Evolutionary conservation across 2,797 vertebrate genomes (phyloP).

Genomic region (Lepilemur septentrionalis): DNA sequence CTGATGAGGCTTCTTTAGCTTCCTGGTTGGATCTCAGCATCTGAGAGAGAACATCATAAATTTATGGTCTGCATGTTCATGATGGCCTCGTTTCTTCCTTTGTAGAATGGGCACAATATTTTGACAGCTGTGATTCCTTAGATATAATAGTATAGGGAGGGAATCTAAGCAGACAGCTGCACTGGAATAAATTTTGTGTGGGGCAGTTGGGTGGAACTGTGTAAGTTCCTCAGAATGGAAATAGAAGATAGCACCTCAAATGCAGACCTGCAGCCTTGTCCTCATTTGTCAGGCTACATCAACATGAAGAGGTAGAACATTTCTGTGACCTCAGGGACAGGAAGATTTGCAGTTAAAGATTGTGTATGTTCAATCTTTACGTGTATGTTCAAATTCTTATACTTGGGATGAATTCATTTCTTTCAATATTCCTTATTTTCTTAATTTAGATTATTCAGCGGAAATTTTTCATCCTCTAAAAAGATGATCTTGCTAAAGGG

Average conservation of each 20-base stretch:
- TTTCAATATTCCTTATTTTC: background rate
- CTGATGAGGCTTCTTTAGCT: background rate
- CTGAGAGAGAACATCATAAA: background rate
- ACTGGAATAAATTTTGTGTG: background rate
- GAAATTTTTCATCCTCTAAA: background rate
- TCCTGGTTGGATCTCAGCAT: background rate
- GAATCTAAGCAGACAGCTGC: background rate
- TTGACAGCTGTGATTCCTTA: background rate
- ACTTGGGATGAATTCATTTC: background rate
- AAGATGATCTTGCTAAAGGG: background rate
- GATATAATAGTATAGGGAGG: background rate
- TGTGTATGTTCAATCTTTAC: background rate
- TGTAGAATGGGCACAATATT: background rate
- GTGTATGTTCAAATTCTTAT: background rate
- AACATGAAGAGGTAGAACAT: background rate
- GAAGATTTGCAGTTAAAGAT: background rate
- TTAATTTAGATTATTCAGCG: constrained; percentile 31
- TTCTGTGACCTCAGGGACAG: background rate
- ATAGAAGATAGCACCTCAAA: background rate
- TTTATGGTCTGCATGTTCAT: background rate
- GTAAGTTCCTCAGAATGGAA: background rate
- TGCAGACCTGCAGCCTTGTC: background rate
- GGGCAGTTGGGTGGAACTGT: background rate
- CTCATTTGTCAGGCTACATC: background rate
- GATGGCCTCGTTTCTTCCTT: background rate